These are phyloP conservation scores for Sebastes diaconus DNA, from an alignment of 2,797 vertebrate genomes.

Conservation along the genomic window DNA sequence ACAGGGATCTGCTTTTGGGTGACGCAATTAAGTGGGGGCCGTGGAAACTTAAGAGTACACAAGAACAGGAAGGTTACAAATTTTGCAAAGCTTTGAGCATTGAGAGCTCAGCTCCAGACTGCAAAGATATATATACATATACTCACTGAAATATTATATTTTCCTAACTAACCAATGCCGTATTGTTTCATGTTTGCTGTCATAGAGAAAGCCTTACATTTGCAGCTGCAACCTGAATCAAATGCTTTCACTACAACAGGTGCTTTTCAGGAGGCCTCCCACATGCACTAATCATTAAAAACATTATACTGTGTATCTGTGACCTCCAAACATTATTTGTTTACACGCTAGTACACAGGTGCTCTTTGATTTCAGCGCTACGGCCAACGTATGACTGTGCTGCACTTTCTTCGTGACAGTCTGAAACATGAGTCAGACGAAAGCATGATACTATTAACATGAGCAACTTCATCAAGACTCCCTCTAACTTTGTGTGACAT, in stretches of 20 bases:
- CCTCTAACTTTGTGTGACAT: conserved; percentile 37
- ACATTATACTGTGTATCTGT: conserved; percentile 28
- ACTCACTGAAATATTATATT: neutral
- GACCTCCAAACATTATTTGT: conserved; percentile 44
- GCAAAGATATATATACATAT: neutral
- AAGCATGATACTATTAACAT: conserved; percentile 62
- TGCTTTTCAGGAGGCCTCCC: conserved; percentile 43
- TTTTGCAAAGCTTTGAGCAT: neutral
- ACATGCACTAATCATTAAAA: conserved; percentile 48
- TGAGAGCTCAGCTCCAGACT: neutral
- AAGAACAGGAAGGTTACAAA: neutral
- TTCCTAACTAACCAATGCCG: neutral
- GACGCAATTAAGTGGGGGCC: conserved; percentile 11
- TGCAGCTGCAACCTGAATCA: conserved; percentile 23
- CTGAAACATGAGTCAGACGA: conserved; percentile 54
- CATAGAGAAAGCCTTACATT: neutral
- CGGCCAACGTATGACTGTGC: conserved; percentile 18
- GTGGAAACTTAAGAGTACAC: conserved; percentile 5
- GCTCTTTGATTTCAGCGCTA: conserved; percentile 61
- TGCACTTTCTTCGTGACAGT: conserved; percentile 44
- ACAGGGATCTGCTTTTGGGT: conserved; percentile 43
- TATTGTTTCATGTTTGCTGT: neutral
- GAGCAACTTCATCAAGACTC: conserved; percentile 42
- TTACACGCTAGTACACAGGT: conserved; percentile 72
- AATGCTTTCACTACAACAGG: conserved; percentile 40